Evolutionary conservation across 2,888 invertebrate species (phyloP), one percentile per base, ranked within the genome.

Genomic region (Trilocha varians): DNA sequence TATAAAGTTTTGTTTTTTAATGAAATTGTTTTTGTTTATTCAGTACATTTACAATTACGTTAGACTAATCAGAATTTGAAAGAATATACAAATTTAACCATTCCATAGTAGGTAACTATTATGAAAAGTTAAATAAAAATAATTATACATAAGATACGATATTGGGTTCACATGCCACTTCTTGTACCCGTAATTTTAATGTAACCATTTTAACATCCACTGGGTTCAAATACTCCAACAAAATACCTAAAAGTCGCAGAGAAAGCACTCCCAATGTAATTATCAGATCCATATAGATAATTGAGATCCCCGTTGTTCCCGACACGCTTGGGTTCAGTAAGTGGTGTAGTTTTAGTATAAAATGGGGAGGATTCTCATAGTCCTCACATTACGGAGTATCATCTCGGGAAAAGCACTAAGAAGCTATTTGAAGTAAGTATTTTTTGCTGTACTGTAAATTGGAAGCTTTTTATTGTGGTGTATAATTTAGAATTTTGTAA

Each of bases 271-370:
- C 17, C 45, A 66, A 68, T 52, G 45, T 46, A 62, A 69, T 70
- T 65, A 65, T 46, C 40, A 53, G 51, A 52, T 56, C 56, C 55
- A 61, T 62, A 62, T 47, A 62, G 61, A 54, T 65, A 74, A 70
- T 70, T 69, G 64, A 61, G 48, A 35, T 36, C 48, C 76, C 70
- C 54, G 63, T 53, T 47, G 76, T 51, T 57, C 40, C 42, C 49
- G 68, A 46, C 54, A 65, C 45, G 77, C 65, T 76, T 78, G 48
- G 64, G 73, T 78, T 56, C 48, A 36, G 40, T 55, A 45, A 50
- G 52, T 58, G 55, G 45, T 55, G 51, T 40, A 43, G 47, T 43
- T 62, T 51, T 41, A 49, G 65, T 79, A 80, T 79, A 79, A 73
- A 79, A 70, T 45, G 59, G 41, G 43, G 16, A 47, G 25, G 44